Percentiles rank a stretch among this genome's conserved stretches.
Conservation (phyloP, 2,113 vertebrate genomes). For the Hemiscyllium ocellatum region DNA sequence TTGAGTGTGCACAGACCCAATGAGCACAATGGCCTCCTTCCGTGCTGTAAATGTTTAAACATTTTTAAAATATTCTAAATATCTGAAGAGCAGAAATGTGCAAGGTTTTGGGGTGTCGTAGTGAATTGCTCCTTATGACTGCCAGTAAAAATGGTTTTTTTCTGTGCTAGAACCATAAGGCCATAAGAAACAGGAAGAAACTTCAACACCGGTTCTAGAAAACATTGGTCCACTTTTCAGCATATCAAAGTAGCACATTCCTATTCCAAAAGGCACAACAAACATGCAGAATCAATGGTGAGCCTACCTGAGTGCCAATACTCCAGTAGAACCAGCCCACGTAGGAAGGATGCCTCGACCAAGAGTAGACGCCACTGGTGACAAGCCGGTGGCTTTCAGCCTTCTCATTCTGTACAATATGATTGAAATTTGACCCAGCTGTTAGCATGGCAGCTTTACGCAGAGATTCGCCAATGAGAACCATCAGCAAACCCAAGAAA, state of each 20-base stretch:
- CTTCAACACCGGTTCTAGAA: background rate
- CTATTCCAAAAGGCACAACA: background rate
- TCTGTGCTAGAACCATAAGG: background rate
- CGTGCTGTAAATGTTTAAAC: too few species aligned
- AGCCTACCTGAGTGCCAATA: conserved; percentile 84
- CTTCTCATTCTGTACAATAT: conserved; percentile 96
- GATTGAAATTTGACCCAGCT: conserved; percentile 95
- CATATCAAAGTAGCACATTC: background rate
- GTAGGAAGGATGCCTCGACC: conserved; percentile 89
- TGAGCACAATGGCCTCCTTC: too few species aligned
- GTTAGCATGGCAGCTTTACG: conserved; percentile 93
- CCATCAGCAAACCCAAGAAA: conserved; percentile 79
- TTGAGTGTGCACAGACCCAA: too few species aligned
- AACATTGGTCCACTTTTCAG: background rate
- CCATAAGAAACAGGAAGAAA: too few species aligned
- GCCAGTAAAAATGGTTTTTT: background rate
- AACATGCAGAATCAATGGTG: background rate
- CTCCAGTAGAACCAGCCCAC: conserved; percentile 99
- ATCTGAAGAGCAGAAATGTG: too few species aligned
- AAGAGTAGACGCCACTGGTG: conserved; percentile 81
- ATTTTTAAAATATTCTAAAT: too few species aligned
- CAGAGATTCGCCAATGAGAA: conserved; percentile 81
- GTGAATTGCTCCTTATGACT: too few species aligned
- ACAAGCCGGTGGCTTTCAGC: conserved; percentile 86
- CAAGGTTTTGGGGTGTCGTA: too few species aligned